Base-by-base conservation (phyloP, 2,113 vertebrate genomes). In the Brachypteracias leptosomus region DNA sequence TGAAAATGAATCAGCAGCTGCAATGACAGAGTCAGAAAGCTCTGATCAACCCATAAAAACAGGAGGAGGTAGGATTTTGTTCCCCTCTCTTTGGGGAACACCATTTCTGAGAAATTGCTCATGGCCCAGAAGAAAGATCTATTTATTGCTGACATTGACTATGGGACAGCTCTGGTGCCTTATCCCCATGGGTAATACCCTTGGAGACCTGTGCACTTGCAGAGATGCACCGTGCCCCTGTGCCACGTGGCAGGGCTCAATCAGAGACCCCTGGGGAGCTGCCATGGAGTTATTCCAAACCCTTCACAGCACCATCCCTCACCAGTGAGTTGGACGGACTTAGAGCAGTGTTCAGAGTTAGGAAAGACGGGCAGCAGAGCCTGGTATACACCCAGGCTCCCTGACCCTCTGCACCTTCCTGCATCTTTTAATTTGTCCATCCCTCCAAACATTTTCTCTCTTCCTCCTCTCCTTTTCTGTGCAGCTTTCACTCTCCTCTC, bases 201-300 rank as follows among this genome's bases (percentile, higher is more conserved):
- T 61, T n/a, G 14, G 25, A 40, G 44, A 42, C 22, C 72, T 29
- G 13, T 16, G 14, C 3, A 3, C 0, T 0, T 31, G n/a, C 62
- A 65, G 38, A 59, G 44, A 65, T 31, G 51, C 3, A 4, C 42
- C 13, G n/a, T 47, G 42, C 10, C 54, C 29, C 33, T 17, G 47
- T 14, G 71, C 66, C 59, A 86, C 22, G 3, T 29, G 9, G 52
- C 61, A 52, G 54, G 9, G 46, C 21, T 62, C 10, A 8, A 0
- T 13, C 1, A 3, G 78, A 33, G 73, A 15, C 5, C 25, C 58
- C 35, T 65, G 13, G 33, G 47, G 13, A 63, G 20, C 54, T 62
- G n/a, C 18, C 15, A 9, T 15, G 25, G 29, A 78, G 7, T 3
- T 89, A 54, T 71, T 29, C 63, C 35, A 73, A 54, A 40, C 4